A percentile compares a stretch with the other conserved stretches of the same genome.
Evolutionary conservation across 2,888 invertebrate species (phyloP).

Genomic region (Morpho deidamia): DNA sequence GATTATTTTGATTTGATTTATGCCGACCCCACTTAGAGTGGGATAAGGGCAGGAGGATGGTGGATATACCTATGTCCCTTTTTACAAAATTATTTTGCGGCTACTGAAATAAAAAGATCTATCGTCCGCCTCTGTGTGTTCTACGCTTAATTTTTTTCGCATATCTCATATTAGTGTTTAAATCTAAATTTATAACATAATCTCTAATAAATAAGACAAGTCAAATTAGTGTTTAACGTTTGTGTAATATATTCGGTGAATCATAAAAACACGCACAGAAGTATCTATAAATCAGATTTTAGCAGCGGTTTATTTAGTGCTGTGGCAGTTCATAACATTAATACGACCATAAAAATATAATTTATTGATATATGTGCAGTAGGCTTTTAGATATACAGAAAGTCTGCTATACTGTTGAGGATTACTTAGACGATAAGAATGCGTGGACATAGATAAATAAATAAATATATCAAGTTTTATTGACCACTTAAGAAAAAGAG

Average conservation of each 20-base stretch:
- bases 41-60: no score
- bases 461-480: no score
- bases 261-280: conserved; percentile 17
- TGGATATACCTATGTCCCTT: background rate
- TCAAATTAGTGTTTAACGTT: conserved; percentile 2
- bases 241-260: background rate
- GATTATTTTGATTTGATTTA: no score
- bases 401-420: no score
- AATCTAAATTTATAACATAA: conserved; percentile 23
- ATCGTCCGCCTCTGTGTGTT: no score
- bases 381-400: no score
- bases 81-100: no score
- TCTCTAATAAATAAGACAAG: conserved; percentile 23
- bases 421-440: no score
- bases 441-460: no score
- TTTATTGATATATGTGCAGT: background rate
- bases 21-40: no score
- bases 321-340: conserved; percentile 4
- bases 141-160: conserved; percentile 2
- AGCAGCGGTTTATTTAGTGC: conserved; percentile 1
- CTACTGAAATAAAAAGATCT: no score
- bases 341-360: conserved; percentile 2
- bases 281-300: conserved; percentile 21
- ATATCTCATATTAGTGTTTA: background rate
- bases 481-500: no score